Percentiles rank a stretch among this genome's conserved stretches.
Evolutionary conservation across 2,113 vertebrate genomes (phyloP).

Genomic region (Isichthys henryi): DNA sequence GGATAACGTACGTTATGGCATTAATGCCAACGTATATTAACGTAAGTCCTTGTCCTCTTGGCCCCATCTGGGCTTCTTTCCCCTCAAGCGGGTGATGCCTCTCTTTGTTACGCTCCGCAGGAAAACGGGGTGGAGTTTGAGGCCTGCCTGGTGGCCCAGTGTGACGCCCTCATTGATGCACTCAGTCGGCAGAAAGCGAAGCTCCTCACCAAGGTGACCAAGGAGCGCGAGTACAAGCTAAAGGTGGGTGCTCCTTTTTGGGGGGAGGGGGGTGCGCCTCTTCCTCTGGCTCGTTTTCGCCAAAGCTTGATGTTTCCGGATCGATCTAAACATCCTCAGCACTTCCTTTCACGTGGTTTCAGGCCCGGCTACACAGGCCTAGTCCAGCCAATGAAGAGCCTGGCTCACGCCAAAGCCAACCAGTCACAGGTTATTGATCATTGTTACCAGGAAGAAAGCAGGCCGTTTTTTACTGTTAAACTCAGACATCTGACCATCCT

Average conservation of each 20-base stretch:
- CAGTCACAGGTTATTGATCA: neutral
- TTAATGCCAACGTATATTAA: neutral
- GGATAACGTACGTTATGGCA: too few relatives aligned
- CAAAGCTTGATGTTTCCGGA: neutral
- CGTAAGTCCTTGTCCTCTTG: neutral
- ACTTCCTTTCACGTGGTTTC: neutral
- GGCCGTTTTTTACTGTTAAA: neutral
- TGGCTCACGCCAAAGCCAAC: neutral
- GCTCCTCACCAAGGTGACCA: constrained; percentile 93
- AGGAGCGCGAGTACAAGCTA: constrained; percentile 92
- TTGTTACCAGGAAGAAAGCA: neutral
- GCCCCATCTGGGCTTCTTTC: neutral
- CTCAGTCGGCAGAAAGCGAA: constrained; percentile 94
- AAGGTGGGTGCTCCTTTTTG: constrained; percentile 66
- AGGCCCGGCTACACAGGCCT: neutral
- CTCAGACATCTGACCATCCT: neutral
- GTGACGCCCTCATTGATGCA: constrained; percentile 91
- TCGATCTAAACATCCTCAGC: neutral
- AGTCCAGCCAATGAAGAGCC: neutral
- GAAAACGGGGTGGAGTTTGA: constrained; percentile 93
- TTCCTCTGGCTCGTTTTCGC: neutral
- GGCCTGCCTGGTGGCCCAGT: constrained; percentile 94
- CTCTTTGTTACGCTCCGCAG: constrained; percentile 47
- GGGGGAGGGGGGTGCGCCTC: too few relatives aligned
- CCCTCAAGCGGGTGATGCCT: neutral